Conservation (phyloP, 2,797 vertebrate genomes). For the Myotis pilosus region DNA sequence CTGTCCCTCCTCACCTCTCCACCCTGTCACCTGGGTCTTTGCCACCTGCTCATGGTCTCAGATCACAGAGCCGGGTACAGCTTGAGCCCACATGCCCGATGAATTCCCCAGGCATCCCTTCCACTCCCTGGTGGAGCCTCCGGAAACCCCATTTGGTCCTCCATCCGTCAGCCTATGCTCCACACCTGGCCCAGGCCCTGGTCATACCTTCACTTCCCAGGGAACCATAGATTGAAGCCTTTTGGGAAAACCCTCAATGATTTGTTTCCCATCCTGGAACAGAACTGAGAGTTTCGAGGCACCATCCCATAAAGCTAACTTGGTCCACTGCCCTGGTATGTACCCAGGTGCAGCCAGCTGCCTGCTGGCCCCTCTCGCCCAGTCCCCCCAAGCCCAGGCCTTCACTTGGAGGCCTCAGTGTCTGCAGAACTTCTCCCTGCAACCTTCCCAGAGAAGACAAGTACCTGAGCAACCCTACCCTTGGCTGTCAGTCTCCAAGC, state of each 20-base stretch:
- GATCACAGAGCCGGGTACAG: neutral
- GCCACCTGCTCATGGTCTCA: neutral
- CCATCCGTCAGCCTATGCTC: neutral
- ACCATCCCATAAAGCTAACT: neutral
- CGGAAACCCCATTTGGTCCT: neutral
- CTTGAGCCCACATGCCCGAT: neutral
- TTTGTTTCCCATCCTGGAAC: neutral
- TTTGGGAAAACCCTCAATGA: neutral
- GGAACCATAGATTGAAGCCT: neutral
- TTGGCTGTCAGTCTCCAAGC: neutral
- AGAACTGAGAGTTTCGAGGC: neutral
- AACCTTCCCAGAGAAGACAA: neutral
- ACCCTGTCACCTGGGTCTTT: neutral
- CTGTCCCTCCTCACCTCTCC: neutral
- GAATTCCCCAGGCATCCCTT: neutral
- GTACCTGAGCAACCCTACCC: neutral
- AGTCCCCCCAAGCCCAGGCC: neutral
- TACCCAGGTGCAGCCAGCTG: neutral
- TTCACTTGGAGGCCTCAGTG: neutral
- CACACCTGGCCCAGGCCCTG: accelerated
- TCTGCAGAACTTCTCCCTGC: neutral
- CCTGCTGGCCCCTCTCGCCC: neutral
- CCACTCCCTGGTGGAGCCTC: neutral
- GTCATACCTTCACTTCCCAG: neutral
- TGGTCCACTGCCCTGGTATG: neutral